Base-by-base conservation (phyloP, 2,888 invertebrate species). In the Megaustenia siamemsis region DNA sequence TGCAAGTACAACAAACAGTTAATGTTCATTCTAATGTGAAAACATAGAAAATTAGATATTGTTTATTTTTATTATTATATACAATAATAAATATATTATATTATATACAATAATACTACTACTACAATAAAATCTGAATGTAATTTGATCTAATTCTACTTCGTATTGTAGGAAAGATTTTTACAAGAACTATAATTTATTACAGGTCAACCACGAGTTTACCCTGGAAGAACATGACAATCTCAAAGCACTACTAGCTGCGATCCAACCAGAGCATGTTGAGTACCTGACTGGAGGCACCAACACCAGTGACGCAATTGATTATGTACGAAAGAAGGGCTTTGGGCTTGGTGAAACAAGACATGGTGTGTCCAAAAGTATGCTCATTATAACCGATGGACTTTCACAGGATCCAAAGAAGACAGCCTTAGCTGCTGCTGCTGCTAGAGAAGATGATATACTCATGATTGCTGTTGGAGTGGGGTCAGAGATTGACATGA, bases 381-480 rank as follows among this genome's bases (percentile, higher is more conserved):
- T 82, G 49, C 84, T 87, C 24, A 77, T 86, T 32, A 53, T 87
- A 2, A 88, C 87, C 15, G 88, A 88, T 76, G 88, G 88, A n/a
- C 84, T 86, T 45, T 87, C 88, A 24, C 76, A 83, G 18, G 63
- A 77, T 38, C 77, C 73, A 18, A 71, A 56, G 35, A 49, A 40
- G 1, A 87, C 88, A 8, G 82, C 81, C 56, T 1, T 71, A 53
- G 86, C 86, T 40, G 86, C 88, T 32, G 69, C 43, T 15, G 63
- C 56, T 0, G 87, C 87, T n/a, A 87, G 79, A 35, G 38, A 90
- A 28, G 88, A 88, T 8, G 92, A 91, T 8, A 90, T 93, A 21
- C 89, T 91, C 68, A 71, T 93, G 76, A 93, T 93, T 82, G 90
- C 93, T 43, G 90, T 93, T 28, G 93, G 93, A 12, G 92, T 93